Evolutionary conservation across 2,888 invertebrate genomes (phyloP).

Genomic region (Strigamia crassipes): DNA sequence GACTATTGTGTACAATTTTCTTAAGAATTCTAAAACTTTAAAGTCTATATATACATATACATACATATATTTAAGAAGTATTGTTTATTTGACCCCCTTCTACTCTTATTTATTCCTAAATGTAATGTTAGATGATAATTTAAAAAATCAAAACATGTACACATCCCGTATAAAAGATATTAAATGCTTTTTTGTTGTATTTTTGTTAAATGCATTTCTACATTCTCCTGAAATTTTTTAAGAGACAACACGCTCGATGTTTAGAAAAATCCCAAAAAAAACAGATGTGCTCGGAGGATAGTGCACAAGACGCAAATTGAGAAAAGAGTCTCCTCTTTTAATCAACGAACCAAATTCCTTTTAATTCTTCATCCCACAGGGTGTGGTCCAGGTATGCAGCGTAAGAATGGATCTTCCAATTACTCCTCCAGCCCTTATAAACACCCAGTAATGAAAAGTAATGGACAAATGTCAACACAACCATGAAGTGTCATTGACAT

Average conservation of each 20-base stretch:
- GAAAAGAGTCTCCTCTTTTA: not conserved
- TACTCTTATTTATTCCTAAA: conserved; percentile 35
- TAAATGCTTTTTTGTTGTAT: conserved; percentile 43
- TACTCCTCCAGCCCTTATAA: not conserved
- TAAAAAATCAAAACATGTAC: conserved; percentile 13
- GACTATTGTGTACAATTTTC: conserved; percentile 20
- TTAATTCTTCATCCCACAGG: not conserved
- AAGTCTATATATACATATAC: conserved; percentile 13
- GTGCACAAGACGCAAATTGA: not conserved
- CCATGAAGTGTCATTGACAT: conserved; percentile 31
- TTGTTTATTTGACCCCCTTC: not conserved
- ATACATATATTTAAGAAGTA: not conserved
- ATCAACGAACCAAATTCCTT: not conserved
- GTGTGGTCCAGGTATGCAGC: conserved; percentile 1
- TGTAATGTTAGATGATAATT: conserved; percentile 14
- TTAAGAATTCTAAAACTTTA: not conserved
- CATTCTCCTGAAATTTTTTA: not conserved
- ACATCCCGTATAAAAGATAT: conserved; percentile 28
- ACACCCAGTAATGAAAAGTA: conserved; percentile 12
- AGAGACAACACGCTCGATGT: not conserved
- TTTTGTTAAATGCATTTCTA: conserved; percentile 44
- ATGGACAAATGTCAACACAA: conserved; percentile 12
- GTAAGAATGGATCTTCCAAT: conserved; percentile 1
- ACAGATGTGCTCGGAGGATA: no score
- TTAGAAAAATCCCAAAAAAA: no score